These are phyloP conservation scores for Melieria omissa DNA, from an alignment of 2,888 invertebrate genomes.

Conservation along the genomic window DNA sequence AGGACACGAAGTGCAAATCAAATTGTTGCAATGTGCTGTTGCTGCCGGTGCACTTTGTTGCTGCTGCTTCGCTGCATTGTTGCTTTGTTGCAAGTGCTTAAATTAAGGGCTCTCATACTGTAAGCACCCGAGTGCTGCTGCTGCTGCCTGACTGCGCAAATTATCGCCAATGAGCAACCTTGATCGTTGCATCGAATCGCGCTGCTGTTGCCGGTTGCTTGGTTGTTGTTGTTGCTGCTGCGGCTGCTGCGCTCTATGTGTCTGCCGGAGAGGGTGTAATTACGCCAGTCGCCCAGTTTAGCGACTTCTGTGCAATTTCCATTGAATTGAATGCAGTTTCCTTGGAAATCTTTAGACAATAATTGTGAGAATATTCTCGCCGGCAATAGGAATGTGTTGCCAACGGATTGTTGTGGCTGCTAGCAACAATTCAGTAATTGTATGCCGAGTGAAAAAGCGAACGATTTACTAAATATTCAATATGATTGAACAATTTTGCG, in stretches of 20 bases:
- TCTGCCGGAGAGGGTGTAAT: not conserved
- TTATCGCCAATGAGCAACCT: conserved; percentile 10
- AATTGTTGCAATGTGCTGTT: not conserved
- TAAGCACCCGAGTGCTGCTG: not conserved
- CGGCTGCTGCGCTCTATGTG: not conserved
- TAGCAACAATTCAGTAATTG: no score
- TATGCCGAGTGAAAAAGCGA: no score
- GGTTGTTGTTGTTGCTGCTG: not conserved
- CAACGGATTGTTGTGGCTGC: no score
- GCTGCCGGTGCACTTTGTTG: no score
- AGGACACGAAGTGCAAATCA: conserved; percentile 66
- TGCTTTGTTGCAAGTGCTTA: no score
- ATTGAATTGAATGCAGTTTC: conserved; percentile 8
- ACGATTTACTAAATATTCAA: no score
- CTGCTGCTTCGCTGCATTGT: no score
- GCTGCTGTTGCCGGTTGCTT: conserved; percentile 7
- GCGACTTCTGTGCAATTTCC: conserved; percentile 31
- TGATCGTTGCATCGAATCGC: conserved; percentile 4
- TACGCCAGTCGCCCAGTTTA: not conserved
- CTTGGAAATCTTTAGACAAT: conserved; percentile 27
- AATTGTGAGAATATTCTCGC: conserved; percentile 33
- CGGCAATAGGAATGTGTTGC: not conserved
- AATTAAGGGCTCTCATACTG: no score
- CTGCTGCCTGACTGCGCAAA: conserved; percentile 5
- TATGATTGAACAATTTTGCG: no score